A percentile compares a stretch with the other conserved stretches of the same genome.
phyloP scores from a whole-genome alignment of 1,140 invertebrate genomes.

The Pachypeltis micranthus region DNA sequence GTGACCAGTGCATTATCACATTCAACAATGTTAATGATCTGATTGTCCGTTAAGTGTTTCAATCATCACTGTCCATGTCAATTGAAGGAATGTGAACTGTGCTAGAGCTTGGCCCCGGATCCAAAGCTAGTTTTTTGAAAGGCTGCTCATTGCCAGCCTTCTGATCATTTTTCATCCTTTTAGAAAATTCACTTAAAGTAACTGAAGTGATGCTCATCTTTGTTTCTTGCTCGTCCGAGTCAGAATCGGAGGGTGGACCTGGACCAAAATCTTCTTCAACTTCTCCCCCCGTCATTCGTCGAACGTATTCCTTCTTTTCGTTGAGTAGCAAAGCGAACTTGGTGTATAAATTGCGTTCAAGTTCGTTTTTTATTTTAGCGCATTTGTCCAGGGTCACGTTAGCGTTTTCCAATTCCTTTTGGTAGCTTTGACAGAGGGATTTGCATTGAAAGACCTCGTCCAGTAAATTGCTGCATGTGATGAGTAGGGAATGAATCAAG shows the following conservation, averaged over 20 bases:
- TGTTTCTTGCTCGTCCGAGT: background rate
- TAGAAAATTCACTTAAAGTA: background rate
- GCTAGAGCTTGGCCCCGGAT: too few relatives aligned
- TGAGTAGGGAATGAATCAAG: background rate
- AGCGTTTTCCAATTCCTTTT: background rate
- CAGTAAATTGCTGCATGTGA: background rate
- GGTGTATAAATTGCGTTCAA: background rate
- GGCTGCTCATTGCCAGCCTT: background rate
- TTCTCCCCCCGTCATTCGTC: background rate
- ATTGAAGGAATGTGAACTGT: too few relatives aligned
- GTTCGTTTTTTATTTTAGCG: background rate
- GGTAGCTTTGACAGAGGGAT: too few relatives aligned
- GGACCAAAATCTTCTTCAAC: background rate
- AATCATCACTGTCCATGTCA: too few relatives aligned
- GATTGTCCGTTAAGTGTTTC: too few relatives aligned
- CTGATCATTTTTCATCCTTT: background rate
- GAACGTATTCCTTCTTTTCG: conserved; percentile 4
- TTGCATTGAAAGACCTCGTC: background rate
- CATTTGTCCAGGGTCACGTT: background rate
- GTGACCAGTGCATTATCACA: too few relatives aligned
- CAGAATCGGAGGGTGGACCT: background rate
- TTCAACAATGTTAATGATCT: too few relatives aligned
- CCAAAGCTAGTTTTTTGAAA: background rate
- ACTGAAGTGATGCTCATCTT: background rate
- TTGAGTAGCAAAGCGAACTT: background rate